Base-by-base conservation (phyloP, 2,888 invertebrate species). In the Opisthograptis luteolata region DNA sequence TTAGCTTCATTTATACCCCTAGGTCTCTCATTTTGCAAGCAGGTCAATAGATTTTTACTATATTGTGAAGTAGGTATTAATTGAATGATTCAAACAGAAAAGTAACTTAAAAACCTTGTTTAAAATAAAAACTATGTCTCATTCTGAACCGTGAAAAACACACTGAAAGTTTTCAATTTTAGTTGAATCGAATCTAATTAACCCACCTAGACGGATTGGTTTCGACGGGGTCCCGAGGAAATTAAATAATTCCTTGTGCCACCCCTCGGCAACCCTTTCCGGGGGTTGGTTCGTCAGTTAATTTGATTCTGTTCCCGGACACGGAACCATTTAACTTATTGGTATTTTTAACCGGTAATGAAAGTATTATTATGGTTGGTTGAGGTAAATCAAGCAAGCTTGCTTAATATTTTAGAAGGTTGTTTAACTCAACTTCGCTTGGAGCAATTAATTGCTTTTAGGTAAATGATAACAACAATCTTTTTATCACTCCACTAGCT, bases 171-270 rank as follows among this genome's bases (percentile, higher is more conserved):
- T 14, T 13, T 10, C 2, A 30, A 47, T 31, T 53, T 44, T 20
- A 46, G 43, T 25, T 24, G 25, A 36, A 27, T 35, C 32, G 30
- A 52, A 49, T 53, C 37, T 57, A 58, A 58, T 61, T 58, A 53
- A 47, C 49, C 31, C 30, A 51, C 55, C 44, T 54, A 54, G 52
- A 56, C 45, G 52, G 52, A 50, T 58, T 46, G 58, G 54, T 50
- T 50, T 54, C 42, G 50, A 54, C 37, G 55, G 55, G 14, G 46
- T 22, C 31, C 49, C 42, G 25, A 51, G 58, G 58, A 61, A 61
- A 61, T 58, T 61, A 58, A 61, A 61, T 61, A 58, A 61, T 61
- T 58, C 58, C 58, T 58, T 56, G 35, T 36, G 34, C 56, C 52
- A 34, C 49, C 51, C 37, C 37, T 24, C 34, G 10, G 15, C 35